phyloP scores from a whole-genome alignment of 2,888 invertebrate genomes.

The Diadegma fenestrale region DNA sequence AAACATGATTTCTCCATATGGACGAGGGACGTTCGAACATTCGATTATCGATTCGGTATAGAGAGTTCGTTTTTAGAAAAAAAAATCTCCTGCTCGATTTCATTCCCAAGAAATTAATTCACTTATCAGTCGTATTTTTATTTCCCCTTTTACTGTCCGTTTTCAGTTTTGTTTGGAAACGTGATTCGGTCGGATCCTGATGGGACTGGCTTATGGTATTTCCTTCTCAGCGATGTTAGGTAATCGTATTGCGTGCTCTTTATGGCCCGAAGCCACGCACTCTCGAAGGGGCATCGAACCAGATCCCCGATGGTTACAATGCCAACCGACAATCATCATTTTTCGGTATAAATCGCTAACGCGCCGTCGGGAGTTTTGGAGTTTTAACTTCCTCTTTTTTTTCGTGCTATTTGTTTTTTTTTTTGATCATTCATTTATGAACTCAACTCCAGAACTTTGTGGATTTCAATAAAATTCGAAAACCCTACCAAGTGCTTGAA shows the following conservation, averaged over 20 bases:
- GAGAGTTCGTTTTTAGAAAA: too few relatives aligned
- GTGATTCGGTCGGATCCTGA: too few relatives aligned
- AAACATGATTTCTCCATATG: too few relatives aligned
- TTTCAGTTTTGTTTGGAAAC: too few relatives aligned
- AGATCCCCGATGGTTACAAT: slow-evolving; percentile 41
- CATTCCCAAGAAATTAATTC: too few relatives aligned
- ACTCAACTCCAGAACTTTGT: neutral
- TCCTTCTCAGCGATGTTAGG: slow-evolving; percentile 61
- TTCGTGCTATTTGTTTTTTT: neutral
- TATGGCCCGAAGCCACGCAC: slow-evolving; percentile 53
- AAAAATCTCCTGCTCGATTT: too few relatives aligned
- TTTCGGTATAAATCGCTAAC: slow-evolving; percentile 8
- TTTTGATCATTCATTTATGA: neutral
- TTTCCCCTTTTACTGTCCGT: too few relatives aligned
- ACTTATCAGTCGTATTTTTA: too few relatives aligned
- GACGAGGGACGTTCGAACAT: too few relatives aligned
- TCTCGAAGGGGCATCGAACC: slow-evolving; percentile 48
- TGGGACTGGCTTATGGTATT: neutral
- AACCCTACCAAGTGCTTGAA: neutral
- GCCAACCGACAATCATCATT: slow-evolving; percentile 39
- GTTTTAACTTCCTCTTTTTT: neutral
- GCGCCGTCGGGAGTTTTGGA: slow-evolving; percentile 14
- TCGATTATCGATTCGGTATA: too few relatives aligned
- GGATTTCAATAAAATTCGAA: neutral
- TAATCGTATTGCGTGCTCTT: slow-evolving; percentile 63